A percentile compares a stretch with the other conserved stretches of the same genome.
phyloP scores from a whole-genome alignment of 2,797 vertebrate genomes.

The Paedocypris micromegethes region DNA sequence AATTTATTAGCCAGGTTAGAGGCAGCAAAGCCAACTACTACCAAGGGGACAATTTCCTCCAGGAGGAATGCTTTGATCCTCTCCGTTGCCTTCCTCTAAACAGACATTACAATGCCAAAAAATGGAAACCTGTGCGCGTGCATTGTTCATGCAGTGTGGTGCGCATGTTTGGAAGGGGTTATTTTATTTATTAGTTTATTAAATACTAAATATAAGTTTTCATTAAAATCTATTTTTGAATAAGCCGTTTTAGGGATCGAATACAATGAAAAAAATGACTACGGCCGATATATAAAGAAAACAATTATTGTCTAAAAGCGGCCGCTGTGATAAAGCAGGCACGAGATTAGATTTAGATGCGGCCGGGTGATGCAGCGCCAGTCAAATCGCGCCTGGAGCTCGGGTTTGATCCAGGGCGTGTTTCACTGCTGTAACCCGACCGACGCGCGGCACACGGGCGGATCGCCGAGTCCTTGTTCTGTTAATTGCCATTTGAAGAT shows the following conservation, averaged over 20 bases:
- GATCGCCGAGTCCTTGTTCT: slow-evolving; percentile 84
- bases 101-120: slow-evolving; percentile 57
- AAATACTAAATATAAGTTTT: too few species aligned
- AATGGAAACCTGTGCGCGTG: slow-evolving; percentile 31
- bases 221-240: too few species aligned
- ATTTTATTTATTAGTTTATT: background rate
- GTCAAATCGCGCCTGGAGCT: background rate
- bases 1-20: slow-evolving; percentile 78
- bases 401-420: slow-evolving; percentile 34
- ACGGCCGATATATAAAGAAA: too few species aligned
- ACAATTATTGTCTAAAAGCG: too few species aligned
- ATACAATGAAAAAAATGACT: too few species aligned
- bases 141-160: background rate
- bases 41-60: slow-evolving; percentile 61
- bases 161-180: background rate
- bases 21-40: slow-evolving; percentile 66
- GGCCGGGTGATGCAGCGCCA: too few species aligned
- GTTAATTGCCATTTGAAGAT: slow-evolving; percentile 81
- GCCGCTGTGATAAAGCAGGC: background rate
- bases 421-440: slow-evolving; percentile 69
- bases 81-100: slow-evolving; percentile 45
- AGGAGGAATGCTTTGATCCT: slow-evolving; percentile 87
- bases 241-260: too few species aligned
- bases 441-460: slow-evolving; percentile 64
- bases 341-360: background rate